Base-by-base conservation (phyloP, 1,140 invertebrate species). In the Panulirus ornatus region DNA sequence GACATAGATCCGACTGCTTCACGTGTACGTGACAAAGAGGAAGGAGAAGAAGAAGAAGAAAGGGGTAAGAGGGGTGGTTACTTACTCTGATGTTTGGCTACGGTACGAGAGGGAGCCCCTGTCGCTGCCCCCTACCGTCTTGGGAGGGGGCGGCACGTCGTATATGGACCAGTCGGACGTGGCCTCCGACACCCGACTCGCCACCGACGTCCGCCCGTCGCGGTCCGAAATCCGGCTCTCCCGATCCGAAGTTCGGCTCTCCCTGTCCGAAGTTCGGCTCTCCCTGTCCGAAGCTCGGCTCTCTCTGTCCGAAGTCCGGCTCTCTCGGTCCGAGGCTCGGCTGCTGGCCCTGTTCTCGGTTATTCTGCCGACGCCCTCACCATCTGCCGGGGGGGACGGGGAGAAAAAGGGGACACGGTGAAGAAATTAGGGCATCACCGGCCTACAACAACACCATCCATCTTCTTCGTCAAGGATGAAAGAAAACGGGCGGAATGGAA, bases 101-200 rank as follows among this genome's bases (percentile, higher is more conserved):
- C 88, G 88, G 51, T 89, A 89, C 16, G 88, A 89, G 40, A 89
- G 27, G 54, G 83, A 85, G 40, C 71, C 88, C 6, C 88, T 47
- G 54, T 90, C 82, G 27, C 88, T 84, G 34, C 75, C 73, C 6
- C 76, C 44, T 1, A 90, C 83, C 0, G 81, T 88, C 40, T 87
- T 84, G 42, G 92, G 92, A 1, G 90, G 89, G 8, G 91, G 91
- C 19, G 92, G 92, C 27, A 92, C 92, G 51, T 92, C 92, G 70
- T 92, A 92, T 47, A 92, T 88, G 30, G 92, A 92, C 85, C 88
- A 91, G 63, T 92, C 88, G 16, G 88, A 90, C 54, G 88, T 78
- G 9, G 91, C 88, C 30, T 91, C 90, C 1, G 92, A 92, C 11
- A 89, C 87, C 63, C 92, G 70, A 40, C 88, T 90, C 16, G 88